Evolutionary conservation across 2,888 invertebrate species (phyloP).

Genomic region (Callyntrura sp.): DNA sequence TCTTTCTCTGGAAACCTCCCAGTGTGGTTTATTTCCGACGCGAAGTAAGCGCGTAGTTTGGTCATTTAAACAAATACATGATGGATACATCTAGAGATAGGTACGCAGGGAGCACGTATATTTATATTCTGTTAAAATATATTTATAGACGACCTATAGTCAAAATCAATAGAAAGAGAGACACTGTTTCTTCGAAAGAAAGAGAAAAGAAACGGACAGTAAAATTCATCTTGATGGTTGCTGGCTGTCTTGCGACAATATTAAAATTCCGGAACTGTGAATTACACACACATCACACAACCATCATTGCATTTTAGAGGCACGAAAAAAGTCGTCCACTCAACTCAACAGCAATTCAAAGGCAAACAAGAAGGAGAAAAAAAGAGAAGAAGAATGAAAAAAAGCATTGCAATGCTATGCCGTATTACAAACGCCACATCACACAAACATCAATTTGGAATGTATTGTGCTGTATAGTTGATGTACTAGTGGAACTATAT

Average conservation of each 20-base stretch:
- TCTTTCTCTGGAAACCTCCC: conserved; percentile 61
- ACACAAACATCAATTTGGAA: conserved; percentile 83
- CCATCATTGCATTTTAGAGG: conserved; percentile 68
- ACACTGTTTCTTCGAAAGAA: conserved; percentile 9
- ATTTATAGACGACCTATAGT: neutral
- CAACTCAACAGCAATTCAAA: conserved; percentile 56
- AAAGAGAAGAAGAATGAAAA: conserved; percentile 45
- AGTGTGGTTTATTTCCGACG: conserved; percentile 27
- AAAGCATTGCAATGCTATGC: conserved; percentile 65
- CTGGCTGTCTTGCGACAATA: conserved; percentile 78
- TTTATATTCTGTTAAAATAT: neutral
- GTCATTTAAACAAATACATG: neutral
- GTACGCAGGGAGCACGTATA: neutral
- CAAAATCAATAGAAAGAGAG: conserved; percentile 42
- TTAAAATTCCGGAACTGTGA: conserved; percentile 82
- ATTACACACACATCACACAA: conserved; percentile 78
- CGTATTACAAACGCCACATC: conserved; percentile 61
- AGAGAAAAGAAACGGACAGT: conserved; percentile 75
- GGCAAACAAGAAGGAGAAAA: conserved; percentile 29
- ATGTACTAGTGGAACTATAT: neutral
- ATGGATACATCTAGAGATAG: conserved; percentile 13
- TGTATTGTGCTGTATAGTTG: conserved; percentile 79
- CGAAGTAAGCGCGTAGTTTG: neutral
- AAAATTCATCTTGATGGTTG: conserved; percentile 80
- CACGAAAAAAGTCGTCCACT: conserved; percentile 64